A percentile compares a stretch with the other conserved stretches of the same genome.
These are phyloP conservation scores for Pollenia griseotomentosa DNA, from an alignment of 2,888 invertebrate genomes.

Conservation along the genomic window DNA sequence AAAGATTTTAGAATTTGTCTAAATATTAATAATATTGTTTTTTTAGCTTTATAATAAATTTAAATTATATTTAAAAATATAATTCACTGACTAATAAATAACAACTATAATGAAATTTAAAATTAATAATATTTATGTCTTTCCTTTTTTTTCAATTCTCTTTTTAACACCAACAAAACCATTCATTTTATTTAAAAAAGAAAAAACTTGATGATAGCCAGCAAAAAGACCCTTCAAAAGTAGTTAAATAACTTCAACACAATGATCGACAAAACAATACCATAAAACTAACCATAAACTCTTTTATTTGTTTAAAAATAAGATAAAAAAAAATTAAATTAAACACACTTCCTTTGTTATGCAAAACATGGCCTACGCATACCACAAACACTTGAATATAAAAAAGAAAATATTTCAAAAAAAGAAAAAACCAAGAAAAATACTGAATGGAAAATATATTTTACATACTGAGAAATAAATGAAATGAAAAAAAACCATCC, in stretches of 20 bases:
- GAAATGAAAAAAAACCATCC: constrained; percentile 33
- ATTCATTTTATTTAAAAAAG: constrained; percentile 59
- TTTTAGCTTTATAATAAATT: background rate
- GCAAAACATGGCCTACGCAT: constrained; percentile 72
- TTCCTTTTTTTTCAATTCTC: background rate
- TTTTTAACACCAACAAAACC: constrained; percentile 37
- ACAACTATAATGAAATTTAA: background rate
- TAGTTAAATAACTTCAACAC: constrained; percentile 42
- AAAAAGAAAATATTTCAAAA: constrained; percentile 23
- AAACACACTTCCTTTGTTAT: constrained; percentile 63
- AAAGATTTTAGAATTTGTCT: background rate
- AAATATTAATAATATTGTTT: no score
- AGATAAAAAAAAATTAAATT: constrained; percentile 4
- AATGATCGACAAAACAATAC: constrained; percentile 54
- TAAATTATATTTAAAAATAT: background rate
- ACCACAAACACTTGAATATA: constrained; percentile 54
- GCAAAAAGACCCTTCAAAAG: constrained; percentile 18
- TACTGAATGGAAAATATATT: background rate
- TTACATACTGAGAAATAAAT: constrained; percentile 35
- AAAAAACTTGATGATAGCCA: constrained; percentile 49
- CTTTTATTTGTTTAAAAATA: constrained; percentile 10
- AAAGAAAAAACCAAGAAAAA: constrained; percentile 24
- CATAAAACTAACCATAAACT: constrained; percentile 27
- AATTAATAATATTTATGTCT: constrained; percentile 1
- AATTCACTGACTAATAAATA: background rate